phyloP scores from a whole-genome alignment of 2,888 invertebrate species.

The Eurytoma adleriae region DNA sequence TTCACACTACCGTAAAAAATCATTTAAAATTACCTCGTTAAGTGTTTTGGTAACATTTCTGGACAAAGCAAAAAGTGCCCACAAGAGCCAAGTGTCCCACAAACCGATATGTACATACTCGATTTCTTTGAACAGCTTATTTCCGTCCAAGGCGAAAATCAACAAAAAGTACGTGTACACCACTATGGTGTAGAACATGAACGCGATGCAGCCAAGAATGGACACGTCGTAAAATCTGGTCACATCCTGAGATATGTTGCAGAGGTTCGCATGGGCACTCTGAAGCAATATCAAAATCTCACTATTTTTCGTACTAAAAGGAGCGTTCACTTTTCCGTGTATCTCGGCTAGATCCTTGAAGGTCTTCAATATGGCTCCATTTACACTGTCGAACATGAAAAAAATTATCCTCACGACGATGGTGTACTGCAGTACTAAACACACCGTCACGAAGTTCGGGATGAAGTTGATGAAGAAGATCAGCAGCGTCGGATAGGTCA shows the following conservation, averaged over 20 bases:
- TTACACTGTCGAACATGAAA: not conserved
- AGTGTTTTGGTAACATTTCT: slow-evolving; percentile 9
- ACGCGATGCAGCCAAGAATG: not conserved
- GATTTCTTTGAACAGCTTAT: not conserved
- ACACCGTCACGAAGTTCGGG: too few species aligned
- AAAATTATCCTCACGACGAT: slow-evolving; percentile 4
- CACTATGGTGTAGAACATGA: not conserved
- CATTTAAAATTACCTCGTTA: too few species aligned
- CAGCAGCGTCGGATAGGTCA: too few species aligned
- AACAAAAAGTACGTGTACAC: slow-evolving; percentile 8
- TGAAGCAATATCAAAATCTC: too few species aligned
- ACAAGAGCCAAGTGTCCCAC: not conserved
- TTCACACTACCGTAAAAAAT: too few species aligned
- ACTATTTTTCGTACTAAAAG: too few species aligned
- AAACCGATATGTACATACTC: slow-evolving; percentile 5
- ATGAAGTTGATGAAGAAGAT: too few species aligned
- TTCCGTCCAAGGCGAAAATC: not conserved
- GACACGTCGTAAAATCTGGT: not conserved
- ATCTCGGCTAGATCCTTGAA: too few species aligned
- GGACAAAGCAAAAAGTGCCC: not conserved
- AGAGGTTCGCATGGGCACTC: too few species aligned
- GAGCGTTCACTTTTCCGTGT: too few species aligned
- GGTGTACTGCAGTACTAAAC: not conserved
- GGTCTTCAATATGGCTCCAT: too few species aligned
- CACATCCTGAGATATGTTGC: too few species aligned